Conservation (phyloP, 2,888 invertebrate genomes). For the Drosophila lutescens region DNA sequence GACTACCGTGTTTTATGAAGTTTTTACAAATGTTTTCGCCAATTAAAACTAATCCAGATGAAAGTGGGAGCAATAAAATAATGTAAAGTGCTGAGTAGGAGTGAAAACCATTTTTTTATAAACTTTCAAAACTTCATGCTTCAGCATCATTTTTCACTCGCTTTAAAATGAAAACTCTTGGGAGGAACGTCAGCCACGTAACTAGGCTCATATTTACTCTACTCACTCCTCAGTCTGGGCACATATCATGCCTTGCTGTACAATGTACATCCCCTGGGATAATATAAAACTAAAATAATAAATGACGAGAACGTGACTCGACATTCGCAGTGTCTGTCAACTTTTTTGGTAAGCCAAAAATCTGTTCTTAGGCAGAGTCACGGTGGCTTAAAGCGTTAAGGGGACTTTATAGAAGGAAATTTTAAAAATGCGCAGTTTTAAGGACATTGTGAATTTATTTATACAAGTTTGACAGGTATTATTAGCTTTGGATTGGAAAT, state of each 20-base stretch:
- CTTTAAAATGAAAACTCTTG: constrained; percentile 27
- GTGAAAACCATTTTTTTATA: not conserved
- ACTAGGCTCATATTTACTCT: constrained; percentile 35
- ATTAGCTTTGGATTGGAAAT: too few species aligned
- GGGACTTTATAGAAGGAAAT: not conserved
- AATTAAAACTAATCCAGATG: constrained; percentile 34
- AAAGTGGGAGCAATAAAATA: constrained; percentile 12
- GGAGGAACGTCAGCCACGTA: constrained; percentile 28
- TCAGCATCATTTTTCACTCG: constrained; percentile 4
- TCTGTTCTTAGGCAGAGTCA: constrained; percentile 30
- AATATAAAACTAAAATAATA: constrained; percentile 72
- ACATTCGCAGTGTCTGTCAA: constrained; percentile 52
- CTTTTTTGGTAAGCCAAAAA: constrained; percentile 25
- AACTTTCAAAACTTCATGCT: not conserved
- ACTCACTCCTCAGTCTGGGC: constrained; percentile 2
- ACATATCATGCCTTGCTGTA: constrained; percentile 22
- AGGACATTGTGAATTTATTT: too few species aligned
- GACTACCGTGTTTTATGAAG: constrained; percentile 25
- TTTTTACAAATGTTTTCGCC: constrained; percentile 42
- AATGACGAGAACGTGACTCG: constrained; percentile 79
- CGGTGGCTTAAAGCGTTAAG: constrained; percentile 28
- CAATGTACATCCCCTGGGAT: constrained; percentile 48
- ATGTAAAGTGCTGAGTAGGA: not conserved
- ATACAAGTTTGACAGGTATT: too few species aligned
- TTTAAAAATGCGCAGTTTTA: constrained; percentile 3